Evolutionary conservation across 2,888 invertebrate species (phyloP), one percentile per base, ranked within the genome.

Genomic region (Hirtodrosophila histrioides): DNA sequence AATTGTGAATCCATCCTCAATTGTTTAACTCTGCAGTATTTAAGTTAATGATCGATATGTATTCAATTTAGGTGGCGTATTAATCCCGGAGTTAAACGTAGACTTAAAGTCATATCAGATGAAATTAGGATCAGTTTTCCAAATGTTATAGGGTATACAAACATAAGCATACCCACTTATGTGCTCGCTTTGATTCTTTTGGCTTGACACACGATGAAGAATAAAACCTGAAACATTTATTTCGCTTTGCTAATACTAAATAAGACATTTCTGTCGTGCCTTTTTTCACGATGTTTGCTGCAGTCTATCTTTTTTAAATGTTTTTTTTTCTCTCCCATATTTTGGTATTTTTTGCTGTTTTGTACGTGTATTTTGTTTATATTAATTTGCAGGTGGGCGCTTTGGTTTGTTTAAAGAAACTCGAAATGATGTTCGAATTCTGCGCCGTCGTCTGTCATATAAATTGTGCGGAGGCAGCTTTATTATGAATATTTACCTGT

Each of bases 181-280:
- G 8, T 36, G 23, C 10, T 11, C 11, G 40, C 10, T 40, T 40
- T 58, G 12, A 35, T 12, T 43, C 63, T 40, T 58, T 57, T 45
- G 29, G 33, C 67, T 54, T 63, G 74, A 43, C 63, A 54, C 43
- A 41, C 61, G 61, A 61, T 46, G 63, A 72, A 23, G 63, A 64
- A 68, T 54, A 71, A 75, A 75, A 81, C 70, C 75, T 68, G 73
- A 75, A 82, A 73, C 78, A 75, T 82, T 86, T 84, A 84, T 75
- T 70, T 78, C 57, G 67, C 64, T 61, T 84, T 78, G 75, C 73
- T 86, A 75, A 84, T 77, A 69, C 75, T 67, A 75, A 82, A 82
- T 81, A 83, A 84, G 72, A 75, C 78, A 69, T 74, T 57, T 67
- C 35, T 56, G 51, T 55, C 53, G 49, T 60, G 70, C 43, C 68